phyloP scores from a whole-genome alignment of 2,888 invertebrate genomes.

The Mylabris sibirica region DNA sequence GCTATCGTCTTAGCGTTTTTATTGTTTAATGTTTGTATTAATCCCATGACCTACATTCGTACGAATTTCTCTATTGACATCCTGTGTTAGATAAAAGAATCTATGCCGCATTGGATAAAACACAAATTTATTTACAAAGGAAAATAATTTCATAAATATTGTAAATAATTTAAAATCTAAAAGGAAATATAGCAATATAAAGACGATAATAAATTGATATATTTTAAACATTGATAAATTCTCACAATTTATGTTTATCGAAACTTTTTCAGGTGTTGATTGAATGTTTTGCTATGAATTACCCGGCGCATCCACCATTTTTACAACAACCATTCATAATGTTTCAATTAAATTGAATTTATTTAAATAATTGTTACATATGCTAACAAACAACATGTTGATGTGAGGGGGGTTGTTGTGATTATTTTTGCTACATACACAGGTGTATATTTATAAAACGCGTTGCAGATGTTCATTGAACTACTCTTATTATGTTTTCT shows the following conservation, averaged over 20 bases:
- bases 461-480: constrained; percentile 56
- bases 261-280: no score
- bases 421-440: neutral
- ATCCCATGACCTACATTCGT: constrained; percentile 10
- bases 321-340: neutral
- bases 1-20: neutral
- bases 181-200: no score
- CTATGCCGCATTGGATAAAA: constrained; percentile 1
- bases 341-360: neutral
- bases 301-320: constrained; percentile 12
- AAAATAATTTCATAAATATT: no score
- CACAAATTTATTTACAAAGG: neutral
- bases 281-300: neutral
- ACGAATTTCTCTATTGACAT: neutral
- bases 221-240: no score
- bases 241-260: no score
- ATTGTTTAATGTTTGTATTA: constrained; percentile 4
- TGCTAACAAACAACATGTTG: neutral
- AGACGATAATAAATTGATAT: neutral
- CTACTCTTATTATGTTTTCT: constrained; percentile 40
- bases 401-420: neutral
- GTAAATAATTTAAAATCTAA: no score
- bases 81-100: neutral
- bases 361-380: neutral
- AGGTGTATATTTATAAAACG: constrained; percentile 32